These are phyloP conservation scores for Spisula solida DNA, from an alignment of 2,888 invertebrate species.

Conservation along the genomic window DNA sequence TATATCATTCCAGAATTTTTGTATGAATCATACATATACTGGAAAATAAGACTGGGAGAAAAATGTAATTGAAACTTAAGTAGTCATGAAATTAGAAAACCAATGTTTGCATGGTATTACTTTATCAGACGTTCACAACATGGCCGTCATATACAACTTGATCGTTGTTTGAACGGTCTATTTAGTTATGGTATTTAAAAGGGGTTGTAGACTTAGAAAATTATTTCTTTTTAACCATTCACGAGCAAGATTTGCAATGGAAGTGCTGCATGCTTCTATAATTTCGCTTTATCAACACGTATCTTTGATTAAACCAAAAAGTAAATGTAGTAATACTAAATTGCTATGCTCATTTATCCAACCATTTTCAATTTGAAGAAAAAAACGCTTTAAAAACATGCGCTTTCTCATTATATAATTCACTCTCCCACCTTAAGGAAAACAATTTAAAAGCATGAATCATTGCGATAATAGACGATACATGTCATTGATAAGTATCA, in stretches of 20 bases:
- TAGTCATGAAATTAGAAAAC: not conserved
- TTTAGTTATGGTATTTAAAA: not conserved
- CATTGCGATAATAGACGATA: not conserved
- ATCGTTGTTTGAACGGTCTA: not conserved
- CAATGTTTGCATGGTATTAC: not conserved
- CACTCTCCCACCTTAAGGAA: not conserved
- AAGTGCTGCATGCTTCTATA: no score
- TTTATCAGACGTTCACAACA: not conserved
- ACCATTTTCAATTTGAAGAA: no score
- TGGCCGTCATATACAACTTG: not conserved
- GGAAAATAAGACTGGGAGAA: not conserved
- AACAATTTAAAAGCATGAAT: not conserved
- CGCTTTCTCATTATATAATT: no score
- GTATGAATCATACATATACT: not conserved
- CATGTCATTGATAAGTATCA: not conserved
- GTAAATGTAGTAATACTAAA: no score
- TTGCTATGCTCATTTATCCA: no score
- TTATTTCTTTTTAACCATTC: no score
- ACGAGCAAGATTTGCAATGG: no score
- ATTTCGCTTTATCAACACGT: no score
- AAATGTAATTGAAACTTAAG: slow-evolving; percentile 22
- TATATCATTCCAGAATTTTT: not conserved
- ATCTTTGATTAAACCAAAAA: no score
- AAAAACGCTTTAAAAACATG: no score
- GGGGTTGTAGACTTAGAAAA: not conserved